Evolutionary conservation across 1,140 invertebrate genomes (phyloP), one percentile per base, ranked within the genome.

Genomic region (Monomorium pharaonis): DNA sequence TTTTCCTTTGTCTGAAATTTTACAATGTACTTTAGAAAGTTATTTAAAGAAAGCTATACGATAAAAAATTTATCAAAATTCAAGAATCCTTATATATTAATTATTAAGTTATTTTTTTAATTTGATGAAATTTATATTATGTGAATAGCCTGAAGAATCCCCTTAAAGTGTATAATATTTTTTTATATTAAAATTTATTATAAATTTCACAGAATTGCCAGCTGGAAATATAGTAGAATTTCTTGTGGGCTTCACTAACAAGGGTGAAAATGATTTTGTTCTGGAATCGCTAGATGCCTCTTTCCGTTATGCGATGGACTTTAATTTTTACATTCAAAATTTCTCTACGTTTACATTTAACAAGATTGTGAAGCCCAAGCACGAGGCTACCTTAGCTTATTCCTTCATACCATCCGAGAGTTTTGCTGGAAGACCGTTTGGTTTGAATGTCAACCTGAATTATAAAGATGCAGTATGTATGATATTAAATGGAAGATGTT

Each of bases 241-340:
- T 93, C 95, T 99, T 2, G 98, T 99, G 89, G 99, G 99, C 54
- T 99, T 99, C 94, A 97, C 97, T 18, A 99, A 99, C 95, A 99
- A 98, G 94, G 99, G 99, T 51, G 96, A 97, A 84, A 96, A 97
- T 89, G 98, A 99, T 88, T 99, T 99, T 92, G 95, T 98, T 16
- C 96, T 99, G 10, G 99, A 99, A 93, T 97, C 97, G 3, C 96
- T 99, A 91, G 99, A 99, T 93, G 99, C 99, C 0, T 99, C 99
- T 0, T 99, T 99, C 96, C 97, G 99, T 91, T 99, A 99, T 93
- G 98, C 99, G 24, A 98, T 99, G 97, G 99, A 99, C 94, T 99
- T 98, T 95, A 98, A 97, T 89, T 99, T 99, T 94, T 98, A 99
- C 93, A 99, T 99, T 91, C 99, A 99, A 95, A 99, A 99, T 95